Conservation (phyloP, 2,888 invertebrate genomes). For the Craniophora ligustri region DNA sequence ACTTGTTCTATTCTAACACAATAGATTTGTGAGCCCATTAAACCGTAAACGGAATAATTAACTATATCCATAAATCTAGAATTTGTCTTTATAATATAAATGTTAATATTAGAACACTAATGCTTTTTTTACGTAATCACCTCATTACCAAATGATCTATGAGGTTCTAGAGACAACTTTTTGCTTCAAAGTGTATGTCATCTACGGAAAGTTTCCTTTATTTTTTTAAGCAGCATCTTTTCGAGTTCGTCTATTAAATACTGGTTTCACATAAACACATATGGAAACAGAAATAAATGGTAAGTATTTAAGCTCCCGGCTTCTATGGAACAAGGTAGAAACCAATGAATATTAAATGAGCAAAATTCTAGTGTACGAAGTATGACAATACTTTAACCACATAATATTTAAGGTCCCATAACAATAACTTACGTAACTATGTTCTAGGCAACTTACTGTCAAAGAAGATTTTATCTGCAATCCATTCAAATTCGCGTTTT, state of each 20-base stretch:
- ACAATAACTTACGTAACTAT: constrained; percentile 51
- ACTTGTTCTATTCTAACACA: constrained; percentile 61
- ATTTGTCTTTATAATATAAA: no score
- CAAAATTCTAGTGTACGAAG: constrained; percentile 31
- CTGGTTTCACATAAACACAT: constrained; percentile 30
- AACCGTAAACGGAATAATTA: no score
- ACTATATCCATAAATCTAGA: no score
- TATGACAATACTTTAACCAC: constrained; percentile 24
- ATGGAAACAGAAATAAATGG: constrained; percentile 31
- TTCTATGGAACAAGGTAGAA: constrained; percentile 21
- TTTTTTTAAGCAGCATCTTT: constrained; percentile 9
- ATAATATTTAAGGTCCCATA: constrained; percentile 35
- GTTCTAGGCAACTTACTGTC: constrained; percentile 59
- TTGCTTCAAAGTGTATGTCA: constrained; percentile 6
- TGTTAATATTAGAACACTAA: constrained; percentile 5
- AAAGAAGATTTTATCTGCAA: constrained; percentile 74
- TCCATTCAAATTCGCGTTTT: constrained; percentile 72
- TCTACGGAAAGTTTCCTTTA: constrained; percentile 7
- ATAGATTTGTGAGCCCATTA: constrained; percentile 56
- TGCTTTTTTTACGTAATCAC: constrained; percentile 1
- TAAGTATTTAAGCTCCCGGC: constrained; percentile 23
- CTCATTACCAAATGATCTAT: constrained; percentile 9
- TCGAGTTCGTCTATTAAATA: constrained; percentile 13
- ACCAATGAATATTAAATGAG: constrained; percentile 40
- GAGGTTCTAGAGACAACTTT: constrained; percentile 3